Percentiles rank a stretch among this genome's conserved stretches.
Evolutionary conservation across 1,140 invertebrate genomes (phyloP).

Genomic region (Drosophila quadrilineata): DNA sequence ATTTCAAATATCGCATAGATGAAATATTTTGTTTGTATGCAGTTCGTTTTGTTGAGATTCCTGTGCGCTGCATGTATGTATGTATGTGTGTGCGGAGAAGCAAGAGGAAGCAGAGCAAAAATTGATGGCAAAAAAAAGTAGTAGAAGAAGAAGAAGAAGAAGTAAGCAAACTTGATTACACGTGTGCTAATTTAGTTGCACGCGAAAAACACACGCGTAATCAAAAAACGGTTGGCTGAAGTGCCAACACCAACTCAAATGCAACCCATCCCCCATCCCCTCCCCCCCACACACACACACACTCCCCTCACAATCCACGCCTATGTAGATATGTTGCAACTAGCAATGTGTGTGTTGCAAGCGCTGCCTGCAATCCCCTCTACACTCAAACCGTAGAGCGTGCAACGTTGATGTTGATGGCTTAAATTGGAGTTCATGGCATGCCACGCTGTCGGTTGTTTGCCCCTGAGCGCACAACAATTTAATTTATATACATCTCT

Average conservation of each 20-base stretch:
- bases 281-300: background rate
- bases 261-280: conserved; percentile 14
- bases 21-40: too few relatives aligned
- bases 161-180: conserved; percentile 78
- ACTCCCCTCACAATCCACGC: too few relatives aligned
- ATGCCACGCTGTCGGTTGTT: conserved; percentile 63
- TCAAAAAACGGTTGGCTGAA: conserved; percentile 74
- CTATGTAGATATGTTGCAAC: background rate
- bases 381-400: conserved; percentile 56
- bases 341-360: background rate
- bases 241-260: too few relatives aligned
- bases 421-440: conserved; percentile 74
- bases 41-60: too few relatives aligned
- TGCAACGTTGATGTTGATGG: conserved; percentile 38
- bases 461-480: conserved; percentile 63
- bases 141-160: too few relatives aligned
- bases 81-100: too few relatives aligned
- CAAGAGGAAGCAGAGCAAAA: too few relatives aligned
- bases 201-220: conserved; percentile 76
- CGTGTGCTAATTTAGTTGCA: conserved; percentile 77
- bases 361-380: conserved; percentile 47
- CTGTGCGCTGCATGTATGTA: too few relatives aligned
- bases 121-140: too few relatives aligned
- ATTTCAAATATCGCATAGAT: too few relatives aligned
- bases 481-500: conserved; percentile 72